phyloP scores from a whole-genome alignment of 2,888 invertebrate species.

The Idaea dimidiata region DNA sequence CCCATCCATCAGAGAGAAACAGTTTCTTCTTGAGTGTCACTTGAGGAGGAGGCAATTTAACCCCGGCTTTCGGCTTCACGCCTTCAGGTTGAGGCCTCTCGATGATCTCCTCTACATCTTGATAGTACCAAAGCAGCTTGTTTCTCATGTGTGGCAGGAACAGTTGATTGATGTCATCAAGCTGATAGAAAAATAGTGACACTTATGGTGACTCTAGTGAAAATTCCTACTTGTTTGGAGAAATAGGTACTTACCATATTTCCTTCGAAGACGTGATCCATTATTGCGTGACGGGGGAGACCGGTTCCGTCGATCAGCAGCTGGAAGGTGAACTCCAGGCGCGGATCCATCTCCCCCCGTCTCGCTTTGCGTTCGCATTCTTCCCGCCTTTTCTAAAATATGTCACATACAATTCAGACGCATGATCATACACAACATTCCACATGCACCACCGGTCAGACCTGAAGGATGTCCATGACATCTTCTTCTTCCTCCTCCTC shows the following conservation, averaged over 20 bases:
- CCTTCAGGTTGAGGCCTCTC: conserved; percentile 70
- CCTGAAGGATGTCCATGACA: conserved; percentile 74
- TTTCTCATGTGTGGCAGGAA: conserved; percentile 92
- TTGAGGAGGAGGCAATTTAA: conserved; percentile 66
- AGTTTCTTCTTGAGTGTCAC: conserved; percentile 86
- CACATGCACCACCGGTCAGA: conserved; percentile 28
- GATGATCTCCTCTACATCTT: conserved; percentile 89
- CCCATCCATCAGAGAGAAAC: conserved; percentile 92
- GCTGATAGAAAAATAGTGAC: conserved; percentile 61
- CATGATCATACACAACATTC: conserved; percentile 3
- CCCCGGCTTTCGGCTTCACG: conserved; percentile 73
- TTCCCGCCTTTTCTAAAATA: conserved; percentile 84
- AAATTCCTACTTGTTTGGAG: neutral
- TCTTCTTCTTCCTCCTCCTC: conserved; percentile 83
- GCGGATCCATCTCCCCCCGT: conserved; percentile 95
- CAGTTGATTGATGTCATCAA: conserved; percentile 93
- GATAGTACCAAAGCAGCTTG: conserved; percentile 93
- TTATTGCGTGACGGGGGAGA: conserved; percentile 89
- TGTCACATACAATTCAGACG: conserved; percentile 7
- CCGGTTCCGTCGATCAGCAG: conserved; percentile 92
- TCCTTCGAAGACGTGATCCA: conserved; percentile 95
- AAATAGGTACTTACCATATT: conserved; percentile 84
- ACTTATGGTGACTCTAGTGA: neutral
- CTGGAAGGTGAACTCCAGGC: conserved; percentile 94
- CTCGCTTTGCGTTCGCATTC: conserved; percentile 96